Evolutionary conservation across 2,797 vertebrate genomes (phyloP).

Genomic region (Syndactyla subalaris): DNA sequence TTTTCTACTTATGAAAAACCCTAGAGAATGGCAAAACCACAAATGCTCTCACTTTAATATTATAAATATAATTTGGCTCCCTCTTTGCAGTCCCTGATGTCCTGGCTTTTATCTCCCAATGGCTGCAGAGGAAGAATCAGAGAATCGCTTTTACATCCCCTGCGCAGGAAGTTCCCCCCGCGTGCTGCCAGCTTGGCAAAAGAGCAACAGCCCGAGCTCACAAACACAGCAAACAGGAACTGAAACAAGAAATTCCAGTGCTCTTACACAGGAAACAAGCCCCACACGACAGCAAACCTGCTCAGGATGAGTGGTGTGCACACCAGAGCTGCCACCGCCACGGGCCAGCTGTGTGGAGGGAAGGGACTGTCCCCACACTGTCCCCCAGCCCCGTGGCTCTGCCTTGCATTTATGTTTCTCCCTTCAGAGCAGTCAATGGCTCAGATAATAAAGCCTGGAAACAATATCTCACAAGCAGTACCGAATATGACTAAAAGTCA

Average conservation of each 20-base stretch:
- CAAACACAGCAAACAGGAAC: constrained; percentile 69
- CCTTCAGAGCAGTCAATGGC: neutral
- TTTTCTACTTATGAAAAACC: constrained; percentile 85
- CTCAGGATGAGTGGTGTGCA: rapidly evolving
- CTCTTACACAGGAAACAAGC: constrained; percentile 57
- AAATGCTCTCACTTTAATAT: constrained; percentile 85
- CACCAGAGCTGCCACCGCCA: neutral
- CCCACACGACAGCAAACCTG: neutral
- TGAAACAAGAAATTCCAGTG: constrained; percentile 56
- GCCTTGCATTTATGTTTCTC: neutral
- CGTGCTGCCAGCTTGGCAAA: constrained; percentile 68
- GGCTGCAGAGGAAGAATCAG: constrained; percentile 76
- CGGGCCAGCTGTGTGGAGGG: rapidly evolving
- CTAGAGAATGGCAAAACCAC: constrained; percentile 81
- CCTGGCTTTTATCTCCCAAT: constrained; percentile 82
- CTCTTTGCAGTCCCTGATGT: constrained; percentile 78
- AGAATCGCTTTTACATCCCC: constrained; percentile 73
- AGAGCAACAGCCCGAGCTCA: constrained; percentile 51
- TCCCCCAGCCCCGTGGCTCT: neutral
- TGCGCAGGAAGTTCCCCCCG: constrained; percentile 63
- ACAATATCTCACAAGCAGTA: neutral
- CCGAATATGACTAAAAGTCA: neutral
- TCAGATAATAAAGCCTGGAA: neutral
- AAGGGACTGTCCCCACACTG: rapidly evolving
- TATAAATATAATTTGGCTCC: constrained; percentile 87